Percentiles rank a stretch among this genome's conserved stretches.
Evolutionary conservation across 2,797 vertebrate species (phyloP).

Genomic region (Coendou prehensilis): DNA sequence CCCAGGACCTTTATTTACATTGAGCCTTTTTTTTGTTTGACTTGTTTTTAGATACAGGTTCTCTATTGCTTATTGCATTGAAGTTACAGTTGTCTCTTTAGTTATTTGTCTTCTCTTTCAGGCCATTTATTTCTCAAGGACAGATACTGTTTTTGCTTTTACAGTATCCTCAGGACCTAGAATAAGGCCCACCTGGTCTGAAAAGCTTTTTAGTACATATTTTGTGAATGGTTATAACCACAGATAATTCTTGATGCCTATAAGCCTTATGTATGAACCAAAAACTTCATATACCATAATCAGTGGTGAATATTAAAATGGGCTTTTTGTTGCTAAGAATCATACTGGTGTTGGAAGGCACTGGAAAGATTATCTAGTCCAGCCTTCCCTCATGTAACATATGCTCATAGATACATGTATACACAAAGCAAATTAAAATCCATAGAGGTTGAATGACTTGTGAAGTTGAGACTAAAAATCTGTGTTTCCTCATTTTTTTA

Average conservation of each 20-base stretch:
- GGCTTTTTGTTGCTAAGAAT: conserved; percentile 38
- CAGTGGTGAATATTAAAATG: conserved; percentile 38
- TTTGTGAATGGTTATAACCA: conserved; percentile 42
- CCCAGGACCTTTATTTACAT: neutral
- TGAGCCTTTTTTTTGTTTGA: neutral
- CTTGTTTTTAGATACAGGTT: neutral
- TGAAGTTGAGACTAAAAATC: conserved; percentile 7
- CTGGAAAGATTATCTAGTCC: neutral
- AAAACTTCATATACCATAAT: conserved; percentile 31
- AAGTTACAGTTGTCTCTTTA: conserved; percentile 46
- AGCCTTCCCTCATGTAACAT: neutral
- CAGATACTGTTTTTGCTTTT: conserved; percentile 42
- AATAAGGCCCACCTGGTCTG: conserved; percentile 33
- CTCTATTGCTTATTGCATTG: conserved; percentile 3
- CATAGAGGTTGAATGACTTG: neutral
- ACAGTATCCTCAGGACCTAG: neutral
- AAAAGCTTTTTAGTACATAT: conserved; percentile 51
- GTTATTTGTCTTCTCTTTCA: conserved; percentile 53
- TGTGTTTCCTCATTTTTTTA: conserved; percentile 40
- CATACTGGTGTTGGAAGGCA: conserved; percentile 23
- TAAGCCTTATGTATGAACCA: neutral
- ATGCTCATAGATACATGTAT: neutral
- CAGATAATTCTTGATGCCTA: neutral
- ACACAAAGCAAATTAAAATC: conserved; percentile 53
- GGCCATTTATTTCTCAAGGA: conserved; percentile 18